Percentiles rank a stretch among this genome's conserved stretches.
These are phyloP conservation scores for Azemiops feae DNA, from an alignment of 2,113 vertebrate species.

Conservation along the genomic window DNA sequence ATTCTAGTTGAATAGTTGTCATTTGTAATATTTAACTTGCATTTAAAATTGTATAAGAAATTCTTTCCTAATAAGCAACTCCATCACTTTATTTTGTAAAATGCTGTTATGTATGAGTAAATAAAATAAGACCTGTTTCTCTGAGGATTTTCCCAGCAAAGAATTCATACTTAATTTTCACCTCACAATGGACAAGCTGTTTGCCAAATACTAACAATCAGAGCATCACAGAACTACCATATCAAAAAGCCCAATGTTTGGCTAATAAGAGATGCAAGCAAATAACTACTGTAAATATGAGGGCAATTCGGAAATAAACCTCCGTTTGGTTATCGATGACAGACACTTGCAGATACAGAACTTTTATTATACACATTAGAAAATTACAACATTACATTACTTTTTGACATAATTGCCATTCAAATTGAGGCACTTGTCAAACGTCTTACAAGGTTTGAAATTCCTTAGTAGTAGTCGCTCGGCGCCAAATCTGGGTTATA, in stretches of 20 bases:
- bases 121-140: conserved; percentile 31
- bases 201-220: neutral
- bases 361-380: no score
- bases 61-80: conserved; percentile 42
- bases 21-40: neutral
- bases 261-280: neutral
- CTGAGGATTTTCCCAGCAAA: conserved; percentile 6
- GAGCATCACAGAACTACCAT: neutral
- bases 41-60: conserved; percentile 34
- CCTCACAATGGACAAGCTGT: neutral
- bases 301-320: no score
- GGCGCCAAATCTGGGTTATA: no score
- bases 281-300: neutral
- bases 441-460: no score
- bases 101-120: conserved; percentile 55
- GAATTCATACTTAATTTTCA: neutral
- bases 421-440: no score
- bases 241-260: neutral
- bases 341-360: no score
- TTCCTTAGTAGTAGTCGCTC: no score
- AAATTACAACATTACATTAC: no score
- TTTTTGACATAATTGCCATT: no score
- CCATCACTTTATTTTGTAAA: conserved; percentile 51
- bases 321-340: no score
- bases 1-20: neutral